Evolutionary conservation across 2,888 invertebrate species (phyloP).

Genomic region (Pristionchus mayeri): DNA sequence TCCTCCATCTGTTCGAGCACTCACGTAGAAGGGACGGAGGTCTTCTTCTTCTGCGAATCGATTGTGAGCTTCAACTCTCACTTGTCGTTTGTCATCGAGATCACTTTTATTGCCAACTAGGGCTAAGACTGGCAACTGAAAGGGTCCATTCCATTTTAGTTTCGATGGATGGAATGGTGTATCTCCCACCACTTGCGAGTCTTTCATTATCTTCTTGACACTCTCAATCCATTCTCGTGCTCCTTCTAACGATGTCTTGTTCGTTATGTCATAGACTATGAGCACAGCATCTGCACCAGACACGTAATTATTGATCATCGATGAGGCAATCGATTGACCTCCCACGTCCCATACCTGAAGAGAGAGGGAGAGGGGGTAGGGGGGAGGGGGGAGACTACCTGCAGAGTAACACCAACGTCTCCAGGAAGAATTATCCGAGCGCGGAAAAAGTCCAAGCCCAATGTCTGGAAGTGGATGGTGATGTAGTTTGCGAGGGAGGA

Average conservation of each 20-base stretch:
- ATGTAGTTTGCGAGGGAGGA: too few relatives aligned
- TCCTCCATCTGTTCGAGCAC: constrained; percentile 80
- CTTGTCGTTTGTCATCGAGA: constrained; percentile 79
- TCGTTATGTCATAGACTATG: constrained; percentile 89
- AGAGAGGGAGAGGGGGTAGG: constrained; percentile 66
- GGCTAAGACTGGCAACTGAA: constrained; percentile 77
- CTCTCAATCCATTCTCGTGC: constrained; percentile 84
- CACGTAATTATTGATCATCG: constrained; percentile 84
- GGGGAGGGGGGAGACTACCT: constrained; percentile 55
- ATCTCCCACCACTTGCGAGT: constrained; percentile 70
- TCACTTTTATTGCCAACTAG: constrained; percentile 80
- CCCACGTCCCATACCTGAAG: constrained; percentile 87
- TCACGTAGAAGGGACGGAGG: constrained; percentile 79
- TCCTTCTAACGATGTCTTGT: constrained; percentile 86
- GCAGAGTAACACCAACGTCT: constrained; percentile 73
- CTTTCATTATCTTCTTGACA: constrained; percentile 76
- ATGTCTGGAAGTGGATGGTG: constrained; percentile 81
- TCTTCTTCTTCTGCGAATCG: constrained; percentile 77
- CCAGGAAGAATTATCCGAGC: constrained; percentile 82
- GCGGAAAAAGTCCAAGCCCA: constrained; percentile 85
- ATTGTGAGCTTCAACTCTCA: constrained; percentile 79
- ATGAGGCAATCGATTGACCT: constrained; percentile 85
- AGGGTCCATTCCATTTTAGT: too few relatives aligned
- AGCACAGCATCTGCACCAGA: constrained; percentile 79
- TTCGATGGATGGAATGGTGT: neutral